Conservation (phyloP, 2,113 vertebrate species). For the Aleadryas rufinucha region DNA sequence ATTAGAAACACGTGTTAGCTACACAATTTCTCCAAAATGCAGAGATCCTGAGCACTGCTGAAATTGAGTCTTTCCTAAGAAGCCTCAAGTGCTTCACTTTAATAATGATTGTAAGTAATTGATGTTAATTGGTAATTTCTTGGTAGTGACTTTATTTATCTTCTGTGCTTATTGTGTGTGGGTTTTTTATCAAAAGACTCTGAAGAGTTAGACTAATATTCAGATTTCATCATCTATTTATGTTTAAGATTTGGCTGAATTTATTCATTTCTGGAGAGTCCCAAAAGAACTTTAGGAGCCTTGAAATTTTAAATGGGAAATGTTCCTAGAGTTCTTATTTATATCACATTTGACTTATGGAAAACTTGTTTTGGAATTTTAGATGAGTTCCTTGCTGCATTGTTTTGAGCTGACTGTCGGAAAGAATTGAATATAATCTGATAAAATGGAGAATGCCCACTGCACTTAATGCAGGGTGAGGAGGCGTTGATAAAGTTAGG, state of each 20-base stretch:
- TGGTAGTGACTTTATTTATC: not conserved
- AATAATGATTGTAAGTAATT: not conserved
- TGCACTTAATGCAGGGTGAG: not conserved
- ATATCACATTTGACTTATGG: not conserved
- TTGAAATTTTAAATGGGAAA: not conserved
- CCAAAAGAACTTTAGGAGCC: not conserved
- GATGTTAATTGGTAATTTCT: not conserved
- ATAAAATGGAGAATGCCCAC: not conserved
- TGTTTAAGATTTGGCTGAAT: not conserved
- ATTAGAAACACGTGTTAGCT: conserved; percentile 60
- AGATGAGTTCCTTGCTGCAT: not conserved
- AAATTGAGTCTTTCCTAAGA: not conserved
- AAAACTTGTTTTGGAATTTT: not conserved
- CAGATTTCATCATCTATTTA: not conserved
- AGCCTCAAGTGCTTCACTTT: not conserved
- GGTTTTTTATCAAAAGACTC: not conserved
- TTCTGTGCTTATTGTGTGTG: not conserved
- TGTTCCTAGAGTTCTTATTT: not conserved
- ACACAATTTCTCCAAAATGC: not conserved
- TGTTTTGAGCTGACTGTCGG: not conserved
- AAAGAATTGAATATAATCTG: not conserved
- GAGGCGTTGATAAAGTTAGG: not conserved
- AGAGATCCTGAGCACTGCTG: not conserved
- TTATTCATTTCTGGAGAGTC: not conserved
- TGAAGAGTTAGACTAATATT: not conserved